A percentile compares a stretch with the other conserved stretches of the same genome.
Evolutionary conservation across 2,113 vertebrate genomes (phyloP).

Genomic region (Noturus placidus): DNA sequence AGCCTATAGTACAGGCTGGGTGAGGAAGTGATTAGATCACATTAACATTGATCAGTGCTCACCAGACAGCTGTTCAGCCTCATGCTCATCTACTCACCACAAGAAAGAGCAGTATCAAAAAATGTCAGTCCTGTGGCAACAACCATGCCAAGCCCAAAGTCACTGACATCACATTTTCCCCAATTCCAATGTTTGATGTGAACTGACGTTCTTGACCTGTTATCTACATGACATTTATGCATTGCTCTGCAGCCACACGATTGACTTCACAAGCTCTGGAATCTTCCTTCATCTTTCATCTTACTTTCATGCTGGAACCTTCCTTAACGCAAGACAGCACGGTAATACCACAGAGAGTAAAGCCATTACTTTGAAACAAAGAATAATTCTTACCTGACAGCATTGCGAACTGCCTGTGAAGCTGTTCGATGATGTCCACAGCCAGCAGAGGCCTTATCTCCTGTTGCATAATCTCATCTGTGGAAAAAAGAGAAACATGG

Average conservation of each 20-base stretch:
- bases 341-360: background rate
- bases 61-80: constrained; percentile 18
- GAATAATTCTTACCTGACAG: constrained; percentile 83
- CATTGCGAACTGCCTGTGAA: constrained; percentile 90
- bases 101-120: background rate
- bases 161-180: background rate
- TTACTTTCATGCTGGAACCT: background rate
- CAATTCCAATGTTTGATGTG: background rate
- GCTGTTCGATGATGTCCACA: constrained; percentile 92
- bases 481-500: constrained; percentile 48
- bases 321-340: background rate
- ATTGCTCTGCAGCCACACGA: background rate
- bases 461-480: constrained; percentile 99
- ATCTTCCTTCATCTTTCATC: background rate
- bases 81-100: background rate
- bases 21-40: constrained; percentile 34
- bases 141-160: background rate
- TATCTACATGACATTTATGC: background rate
- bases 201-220: background rate
- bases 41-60: constrained; percentile 37
- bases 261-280: background rate
- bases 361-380: background rate
- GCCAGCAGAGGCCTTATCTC: constrained; percentile 91
- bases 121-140: background rate
- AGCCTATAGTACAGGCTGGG: background rate